A percentile compares a stretch with the other conserved stretches of the same genome.
Evolutionary conservation across 2,888 invertebrate species (phyloP).

Genomic region (Cryptosula pallasiana): DNA sequence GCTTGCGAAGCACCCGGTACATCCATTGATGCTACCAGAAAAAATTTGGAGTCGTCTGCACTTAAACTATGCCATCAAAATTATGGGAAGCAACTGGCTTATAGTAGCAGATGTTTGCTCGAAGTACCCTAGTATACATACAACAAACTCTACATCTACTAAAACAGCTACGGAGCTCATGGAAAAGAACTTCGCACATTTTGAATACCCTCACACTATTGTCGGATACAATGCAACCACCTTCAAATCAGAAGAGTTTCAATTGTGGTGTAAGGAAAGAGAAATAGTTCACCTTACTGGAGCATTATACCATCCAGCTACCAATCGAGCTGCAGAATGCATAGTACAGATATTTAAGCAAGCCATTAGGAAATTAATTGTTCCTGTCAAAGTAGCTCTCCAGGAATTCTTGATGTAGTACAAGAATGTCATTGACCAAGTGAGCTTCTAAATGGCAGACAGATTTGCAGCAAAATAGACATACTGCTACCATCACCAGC

Average conservation of each 20-base stretch:
- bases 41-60: slow-evolving; percentile 35
- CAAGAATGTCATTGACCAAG: too few relatives aligned
- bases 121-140: slow-evolving; percentile 46
- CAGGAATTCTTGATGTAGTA: too few relatives aligned
- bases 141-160: slow-evolving; percentile 29
- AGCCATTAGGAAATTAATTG: too few relatives aligned
- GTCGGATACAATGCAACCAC: slow-evolving; percentile 28
- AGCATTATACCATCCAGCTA: slow-evolving; percentile 29
- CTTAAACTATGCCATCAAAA: slow-evolving; percentile 35
- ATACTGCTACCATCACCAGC: too few relatives aligned
- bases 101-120: slow-evolving; percentile 39
- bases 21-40: slow-evolving; percentile 34
- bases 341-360: too few relatives aligned
- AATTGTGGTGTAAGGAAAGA: slow-evolving; percentile 25
- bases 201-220: slow-evolving; percentile 27
- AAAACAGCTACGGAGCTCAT: slow-evolving; percentile 25
- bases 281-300: slow-evolving; percentile 25
- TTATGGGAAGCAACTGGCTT: slow-evolving; percentile 30
- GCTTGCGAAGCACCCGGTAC: slow-evolving; percentile 32
- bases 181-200: slow-evolving; percentile 29
- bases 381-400: too few relatives aligned
- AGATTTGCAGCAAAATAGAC: too few relatives aligned
- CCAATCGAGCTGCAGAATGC: slow-evolving; percentile 25
- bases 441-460: too few relatives aligned
- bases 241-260: slow-evolving; percentile 27